Base-by-base conservation (phyloP, 2,113 vertebrate species). In the Fregetta grallaria region DNA sequence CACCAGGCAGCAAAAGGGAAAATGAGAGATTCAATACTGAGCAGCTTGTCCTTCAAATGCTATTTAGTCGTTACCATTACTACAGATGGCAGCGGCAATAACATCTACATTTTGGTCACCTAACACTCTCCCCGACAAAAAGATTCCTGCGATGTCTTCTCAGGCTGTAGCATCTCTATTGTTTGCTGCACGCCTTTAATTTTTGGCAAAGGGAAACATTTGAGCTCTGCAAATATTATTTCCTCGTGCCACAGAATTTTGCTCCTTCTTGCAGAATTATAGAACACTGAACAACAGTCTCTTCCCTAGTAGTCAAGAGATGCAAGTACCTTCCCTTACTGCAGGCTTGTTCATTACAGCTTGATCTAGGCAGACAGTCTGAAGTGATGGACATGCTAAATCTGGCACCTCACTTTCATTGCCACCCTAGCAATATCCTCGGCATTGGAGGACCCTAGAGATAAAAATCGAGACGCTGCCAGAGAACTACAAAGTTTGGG, bases 1-100 rank as follows among this genome's bases (percentile, higher is more conserved):
- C 45, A 92, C 42, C 0, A 0, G 32, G 50, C 50, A 94, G 32
- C 45, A 82, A 89, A 86, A 58, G 22, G 36, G 45, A 86, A 89
- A 67, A 66, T 0, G 0, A 65, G 40, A 68, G 40, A 66, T 62
- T 68, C n/a, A 85, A 53, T 32, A 82, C 44, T 4, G 13, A 85
- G 58, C 49, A 88, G 72, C 53, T 82, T 92, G 91, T 79, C 89
- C 91, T 96, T 92, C 92, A 96, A 90, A 86, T 26, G 50, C 49
- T 90, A 56, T 75, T 91, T 72, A 95, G 29, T 79, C 77, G 67
- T 53, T 53, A 72, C 36, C 4, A 2, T 63, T 85, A 68, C 66
- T 81, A 85, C 4, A 89, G 68, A 74, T 36, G 65, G 68, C 34
- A 89, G 68, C 6, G 13, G 80, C 89, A 95, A 8, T 44, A 92